Percentiles rank a stretch among this genome's conserved stretches.
Evolutionary conservation across 2,113 vertebrate genomes (phyloP).

Genomic region (Procavia capensis): DNA sequence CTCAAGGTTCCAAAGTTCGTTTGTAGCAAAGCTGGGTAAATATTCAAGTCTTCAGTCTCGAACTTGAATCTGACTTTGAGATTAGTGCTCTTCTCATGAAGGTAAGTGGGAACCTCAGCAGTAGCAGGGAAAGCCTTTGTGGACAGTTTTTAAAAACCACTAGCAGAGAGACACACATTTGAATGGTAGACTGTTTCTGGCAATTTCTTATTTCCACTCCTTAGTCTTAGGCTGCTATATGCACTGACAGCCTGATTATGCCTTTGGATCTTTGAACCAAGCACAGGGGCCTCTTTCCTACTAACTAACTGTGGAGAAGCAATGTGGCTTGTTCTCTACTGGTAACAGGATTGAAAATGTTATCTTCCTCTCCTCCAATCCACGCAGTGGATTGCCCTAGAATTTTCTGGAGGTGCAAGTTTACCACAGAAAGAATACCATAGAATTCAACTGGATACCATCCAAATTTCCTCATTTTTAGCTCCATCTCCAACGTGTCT

Average conservation of each 20-base stretch:
- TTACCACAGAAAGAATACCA: slow-evolving; percentile 31
- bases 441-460: slow-evolving; percentile 70
- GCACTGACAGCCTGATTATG: background rate
- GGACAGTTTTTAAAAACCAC: background rate
- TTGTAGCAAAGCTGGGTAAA: background rate
- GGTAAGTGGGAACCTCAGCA: background rate
- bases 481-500: slow-evolving; percentile 64
- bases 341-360: background rate
- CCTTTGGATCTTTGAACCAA: background rate
- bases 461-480: slow-evolving; percentile 75
- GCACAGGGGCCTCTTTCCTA: background rate
- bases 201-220: background rate
- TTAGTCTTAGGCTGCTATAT: background rate
- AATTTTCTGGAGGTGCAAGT: slow-evolving; percentile 59
- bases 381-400: slow-evolving; percentile 45
- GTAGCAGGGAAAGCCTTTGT: background rate
- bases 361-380: background rate
- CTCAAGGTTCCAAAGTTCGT: background rate
- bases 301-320: background rate
- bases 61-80: background rate
- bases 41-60: background rate
- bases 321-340: background rate
- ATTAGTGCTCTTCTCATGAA: background rate
- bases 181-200: background rate
- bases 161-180: background rate